phyloP scores from a whole-genome alignment of 2,113 vertebrate species.

The Miniopterus natalensis region DNA sequence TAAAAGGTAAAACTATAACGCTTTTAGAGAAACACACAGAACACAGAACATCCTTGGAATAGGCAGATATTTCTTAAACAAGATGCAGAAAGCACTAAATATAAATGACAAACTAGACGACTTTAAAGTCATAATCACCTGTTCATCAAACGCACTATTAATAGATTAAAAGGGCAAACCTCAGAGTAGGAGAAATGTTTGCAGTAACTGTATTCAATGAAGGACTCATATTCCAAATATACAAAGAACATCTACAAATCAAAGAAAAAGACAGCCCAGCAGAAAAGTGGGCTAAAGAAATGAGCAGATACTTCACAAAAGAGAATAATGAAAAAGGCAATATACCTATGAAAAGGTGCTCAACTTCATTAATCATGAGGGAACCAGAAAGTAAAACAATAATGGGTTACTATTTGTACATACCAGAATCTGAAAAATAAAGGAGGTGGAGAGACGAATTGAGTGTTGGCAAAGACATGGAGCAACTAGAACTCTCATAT shows the following conservation, averaged over 20 bases:
- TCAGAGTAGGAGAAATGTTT: not conserved
- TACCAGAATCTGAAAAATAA: not conserved
- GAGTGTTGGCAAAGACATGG: not conserved
- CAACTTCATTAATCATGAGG: not conserved
- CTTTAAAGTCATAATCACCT: not conserved
- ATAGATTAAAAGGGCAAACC: slow-evolving; percentile 27
- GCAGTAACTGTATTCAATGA: not conserved
- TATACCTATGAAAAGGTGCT: not conserved
- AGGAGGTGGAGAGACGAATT: not conserved
- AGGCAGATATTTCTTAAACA: slow-evolving; percentile 34
- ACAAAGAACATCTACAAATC: slow-evolving; percentile 8
- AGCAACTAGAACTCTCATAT: not conserved
- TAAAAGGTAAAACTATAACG: not conserved
- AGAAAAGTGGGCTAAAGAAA: not conserved
- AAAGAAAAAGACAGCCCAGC: slow-evolving; percentile 1
- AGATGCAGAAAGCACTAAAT: slow-evolving; percentile 9
- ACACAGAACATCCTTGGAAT: not conserved
- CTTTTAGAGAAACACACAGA: slow-evolving; percentile 4
- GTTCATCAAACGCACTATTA: slow-evolving; percentile 34
- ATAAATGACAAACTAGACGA: slow-evolving; percentile 8
- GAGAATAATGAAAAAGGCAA: not conserved
- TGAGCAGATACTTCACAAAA: slow-evolving; percentile 2
- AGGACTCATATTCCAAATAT: slow-evolving; percentile 37
- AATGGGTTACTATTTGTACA: not conserved
- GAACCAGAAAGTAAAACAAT: slow-evolving; percentile 9